Evolutionary conservation across 2,888 invertebrate genomes (phyloP).

Genomic region (Metallyticus violacea): DNA sequence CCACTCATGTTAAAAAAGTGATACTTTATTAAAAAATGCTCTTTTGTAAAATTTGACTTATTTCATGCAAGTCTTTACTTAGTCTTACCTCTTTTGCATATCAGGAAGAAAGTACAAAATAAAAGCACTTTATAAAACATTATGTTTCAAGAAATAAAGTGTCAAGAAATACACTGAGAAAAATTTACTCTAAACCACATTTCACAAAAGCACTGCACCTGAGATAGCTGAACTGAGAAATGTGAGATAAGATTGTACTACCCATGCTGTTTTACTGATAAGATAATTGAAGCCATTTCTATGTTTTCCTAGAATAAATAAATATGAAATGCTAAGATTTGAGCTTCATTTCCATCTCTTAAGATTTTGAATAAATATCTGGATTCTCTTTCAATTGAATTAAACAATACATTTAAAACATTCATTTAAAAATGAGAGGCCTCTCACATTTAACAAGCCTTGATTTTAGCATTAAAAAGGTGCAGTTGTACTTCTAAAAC

Average conservation of each 20-base stretch:
- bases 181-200: background rate
- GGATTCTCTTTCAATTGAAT: too few relatives aligned
- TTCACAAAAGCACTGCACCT: background rate
- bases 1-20: too few relatives aligned
- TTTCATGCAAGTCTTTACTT: too few relatives aligned
- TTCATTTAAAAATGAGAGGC: too few relatives aligned
- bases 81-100: background rate
- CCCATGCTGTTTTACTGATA: background rate
- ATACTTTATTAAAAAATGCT: too few relatives aligned
- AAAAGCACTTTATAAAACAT: background rate
- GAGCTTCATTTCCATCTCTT: too few relatives aligned
- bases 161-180: background rate
- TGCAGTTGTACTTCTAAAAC: too few relatives aligned
- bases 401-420: too few relatives aligned
- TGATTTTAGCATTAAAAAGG: too few relatives aligned
- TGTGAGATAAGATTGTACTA: background rate
- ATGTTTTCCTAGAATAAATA: background rate
- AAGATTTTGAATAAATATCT: too few relatives aligned
- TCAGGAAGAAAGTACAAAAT: background rate
- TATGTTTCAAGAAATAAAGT: background rate
- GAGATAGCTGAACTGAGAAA: background rate
- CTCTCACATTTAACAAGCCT: too few relatives aligned
- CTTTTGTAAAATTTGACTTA: too few relatives aligned
- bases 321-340: background rate
- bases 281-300: background rate